Evolutionary conservation across 2,797 vertebrate species (phyloP), one percentile per base, ranked within the genome.

Genomic region (Amniataba percoides): DNA sequence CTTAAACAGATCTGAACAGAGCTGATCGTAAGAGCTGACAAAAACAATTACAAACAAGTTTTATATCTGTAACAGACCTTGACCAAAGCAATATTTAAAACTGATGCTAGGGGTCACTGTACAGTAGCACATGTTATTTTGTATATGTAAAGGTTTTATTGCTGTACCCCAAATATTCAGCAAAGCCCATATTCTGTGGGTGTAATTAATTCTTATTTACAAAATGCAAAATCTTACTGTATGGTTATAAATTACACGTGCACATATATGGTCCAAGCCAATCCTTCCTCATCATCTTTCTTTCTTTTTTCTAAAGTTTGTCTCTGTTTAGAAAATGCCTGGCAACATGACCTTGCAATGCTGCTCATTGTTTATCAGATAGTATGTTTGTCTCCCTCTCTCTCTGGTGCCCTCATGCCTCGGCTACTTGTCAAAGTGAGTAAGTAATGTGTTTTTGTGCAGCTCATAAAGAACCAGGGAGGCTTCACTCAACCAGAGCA

Each of bases 371-470:
- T 88, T 73, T 40, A 64, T 82, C 42, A 61, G 36, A 71, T 59
- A 36, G 42, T 43, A 2, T 82, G 43, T 79, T 75, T 75, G 59
- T 82, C 5, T 78, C 66, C 64, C 65, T 57, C 62, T 78, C 66
- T 66, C 65, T 57, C 62, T 74, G 60, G 45, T 86, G 75, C 40
- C 69, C 59, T 74, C 64, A 39, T 80, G 57, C 51, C 69, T 77
- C 43, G 7, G 73, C 79, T 81, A 46, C 83, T 81, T 80, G 87
- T 84, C 80, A 82, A 53, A 81, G 57, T 43, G 60, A 74, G 64
- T 75, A 77, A 88, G 51, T 78, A 27, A 74, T 87, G 80, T 90
- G 82, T 90, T 90, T 84, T 82, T 80, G 84, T 78, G 82, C 67
- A 73, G 86, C 88, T 78, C 77, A 65, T 93, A 88, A 91, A 87